These are phyloP conservation scores for Myiopsitta monachus DNA, from an alignment of 2,113 vertebrate species.

Conservation along the genomic window DNA sequence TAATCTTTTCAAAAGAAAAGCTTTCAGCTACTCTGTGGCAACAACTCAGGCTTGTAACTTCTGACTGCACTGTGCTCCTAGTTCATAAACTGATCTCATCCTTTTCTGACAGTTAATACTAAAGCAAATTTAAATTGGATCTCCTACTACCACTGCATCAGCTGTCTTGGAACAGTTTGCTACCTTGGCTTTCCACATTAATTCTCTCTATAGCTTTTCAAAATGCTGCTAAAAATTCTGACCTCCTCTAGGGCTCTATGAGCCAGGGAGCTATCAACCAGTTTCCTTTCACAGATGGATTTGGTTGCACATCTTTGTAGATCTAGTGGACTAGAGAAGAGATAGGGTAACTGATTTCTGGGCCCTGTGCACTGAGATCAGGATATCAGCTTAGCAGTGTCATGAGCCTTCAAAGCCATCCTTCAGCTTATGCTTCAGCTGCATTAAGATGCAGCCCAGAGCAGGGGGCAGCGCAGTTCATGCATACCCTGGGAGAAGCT, in stretches of 20 bases:
- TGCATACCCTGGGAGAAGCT: rapidly evolving
- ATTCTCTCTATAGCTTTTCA: conserved; percentile 39
- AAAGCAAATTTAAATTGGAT: conserved; percentile 63
- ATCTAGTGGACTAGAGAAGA: not conserved
- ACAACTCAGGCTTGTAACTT: conserved; percentile 64
- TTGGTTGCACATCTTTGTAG: not conserved
- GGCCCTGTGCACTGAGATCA: not conserved
- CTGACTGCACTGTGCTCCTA: conserved; percentile 33
- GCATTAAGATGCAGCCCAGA: not conserved
- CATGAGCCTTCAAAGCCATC: not conserved
- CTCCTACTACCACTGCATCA: not conserved
- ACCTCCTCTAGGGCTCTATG: conserved; percentile 28
- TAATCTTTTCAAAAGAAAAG: conserved; percentile 73
- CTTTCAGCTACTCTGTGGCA: conserved; percentile 71
- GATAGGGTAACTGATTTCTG: not conserved
- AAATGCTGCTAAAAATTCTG: conserved; percentile 30
- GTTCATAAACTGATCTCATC: conserved; percentile 69
- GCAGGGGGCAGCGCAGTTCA: not conserved
- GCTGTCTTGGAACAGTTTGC: conserved; percentile 32
- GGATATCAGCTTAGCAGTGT: not conserved
- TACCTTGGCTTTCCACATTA: conserved; percentile 42
- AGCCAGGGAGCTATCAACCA: not conserved
- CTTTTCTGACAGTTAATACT: conserved; percentile 67
- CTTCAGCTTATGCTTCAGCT: not conserved
- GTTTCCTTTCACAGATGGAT: not conserved